Evolutionary conservation across 1,140 invertebrate species (phyloP).

Genomic region (Protaetia brevitarsis): DNA sequence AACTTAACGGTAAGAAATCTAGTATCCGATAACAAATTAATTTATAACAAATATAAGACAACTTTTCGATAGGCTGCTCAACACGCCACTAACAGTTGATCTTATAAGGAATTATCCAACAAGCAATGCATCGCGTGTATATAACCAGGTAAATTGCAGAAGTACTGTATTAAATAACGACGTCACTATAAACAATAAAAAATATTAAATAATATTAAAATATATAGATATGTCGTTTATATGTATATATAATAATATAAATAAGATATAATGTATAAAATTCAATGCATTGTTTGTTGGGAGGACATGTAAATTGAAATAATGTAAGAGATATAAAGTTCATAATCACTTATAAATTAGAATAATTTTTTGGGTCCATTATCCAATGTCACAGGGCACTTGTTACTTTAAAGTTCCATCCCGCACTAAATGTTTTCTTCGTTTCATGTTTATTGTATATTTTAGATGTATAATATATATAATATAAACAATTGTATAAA

Average conservation of each 20-base stretch:
- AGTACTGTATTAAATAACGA: conserved; percentile 28
- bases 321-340: conserved; percentile 13
- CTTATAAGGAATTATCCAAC: conserved; percentile 20
- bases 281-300: background rate
- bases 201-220: conserved; percentile 24
- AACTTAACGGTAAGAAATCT: conserved; percentile 39
- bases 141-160: conserved; percentile 10
- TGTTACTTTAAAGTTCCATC: conserved; percentile 21
- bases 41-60: conserved; percentile 35
- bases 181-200: conserved; percentile 33
- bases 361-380: conserved; percentile 22
- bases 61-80: conserved; percentile 14
- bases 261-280: conserved; percentile 23
- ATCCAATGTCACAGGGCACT: conserved; percentile 23
- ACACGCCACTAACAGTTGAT: conserved; percentile 15
- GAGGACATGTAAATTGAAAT: conserved; percentile 14
- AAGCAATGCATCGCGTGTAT: conserved; percentile 20
- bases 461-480: conserved; percentile 36
- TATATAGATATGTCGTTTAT: conserved; percentile 18
- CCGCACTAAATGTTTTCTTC: conserved; percentile 21
- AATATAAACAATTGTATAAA: conserved; percentile 43
- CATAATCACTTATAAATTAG: conserved; percentile 24
- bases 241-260: conserved; percentile 22
- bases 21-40: conserved; percentile 33
- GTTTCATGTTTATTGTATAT: conserved; percentile 23